Conservation (phyloP, 64 coral and sea anemone species). For the Montipora cactus region DNA sequence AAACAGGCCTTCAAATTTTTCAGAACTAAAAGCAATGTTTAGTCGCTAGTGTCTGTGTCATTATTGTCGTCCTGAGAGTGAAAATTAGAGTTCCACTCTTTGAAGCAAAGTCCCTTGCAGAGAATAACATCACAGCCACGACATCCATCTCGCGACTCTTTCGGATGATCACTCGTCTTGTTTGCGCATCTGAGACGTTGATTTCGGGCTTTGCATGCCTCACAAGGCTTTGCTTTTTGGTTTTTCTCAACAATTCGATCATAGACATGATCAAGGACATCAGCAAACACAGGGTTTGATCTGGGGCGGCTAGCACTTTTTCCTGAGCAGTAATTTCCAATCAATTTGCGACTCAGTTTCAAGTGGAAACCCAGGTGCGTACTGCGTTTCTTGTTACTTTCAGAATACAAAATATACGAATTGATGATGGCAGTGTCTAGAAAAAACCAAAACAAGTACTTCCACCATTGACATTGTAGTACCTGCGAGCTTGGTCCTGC, state of each 20-base stretch:
- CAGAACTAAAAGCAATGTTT: neutral
- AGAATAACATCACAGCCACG: neutral
- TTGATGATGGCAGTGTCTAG: neutral
- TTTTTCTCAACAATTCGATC: neutral
- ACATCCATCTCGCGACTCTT: neutral
- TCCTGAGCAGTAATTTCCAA: neutral
- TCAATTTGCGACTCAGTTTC: neutral
- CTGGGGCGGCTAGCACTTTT: neutral
- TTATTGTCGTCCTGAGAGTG: neutral
- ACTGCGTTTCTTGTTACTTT: neutral
- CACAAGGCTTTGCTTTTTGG: neutral
- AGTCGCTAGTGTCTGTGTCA: neutral
- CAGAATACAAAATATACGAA: neutral
- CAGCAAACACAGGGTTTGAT: neutral
- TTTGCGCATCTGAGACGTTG: neutral
- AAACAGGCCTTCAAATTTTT: neutral
- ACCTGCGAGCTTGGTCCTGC: slow-evolving; percentile 37
- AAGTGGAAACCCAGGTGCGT: neutral
- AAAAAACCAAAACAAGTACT: neutral
- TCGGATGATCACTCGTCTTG: neutral
- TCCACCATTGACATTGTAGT: slow-evolving; percentile 19
- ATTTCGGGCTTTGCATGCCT: neutral
- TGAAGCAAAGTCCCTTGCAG: neutral
- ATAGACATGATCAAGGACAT: neutral
- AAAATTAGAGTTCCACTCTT: neutral